phyloP scores from a whole-genome alignment of 2,888 invertebrate genomes.

The Microchrysa polita region DNA sequence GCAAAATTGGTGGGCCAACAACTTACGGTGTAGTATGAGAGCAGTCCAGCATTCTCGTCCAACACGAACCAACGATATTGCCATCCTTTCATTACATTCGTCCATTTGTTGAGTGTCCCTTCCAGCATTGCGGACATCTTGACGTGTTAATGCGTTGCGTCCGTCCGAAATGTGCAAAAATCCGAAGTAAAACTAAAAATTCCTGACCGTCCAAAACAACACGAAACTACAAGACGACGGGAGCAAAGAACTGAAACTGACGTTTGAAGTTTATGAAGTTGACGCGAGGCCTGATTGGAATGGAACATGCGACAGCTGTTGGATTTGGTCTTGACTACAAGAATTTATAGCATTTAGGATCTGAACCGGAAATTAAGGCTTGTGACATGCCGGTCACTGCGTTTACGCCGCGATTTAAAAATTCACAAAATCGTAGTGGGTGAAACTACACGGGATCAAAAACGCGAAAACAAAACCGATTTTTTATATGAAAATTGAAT shows the following conservation, averaged over 20 bases:
- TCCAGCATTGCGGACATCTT: constrained; percentile 55
- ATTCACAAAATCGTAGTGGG: no score
- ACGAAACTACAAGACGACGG: background rate
- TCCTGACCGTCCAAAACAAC: background rate
- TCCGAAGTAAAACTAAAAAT: background rate
- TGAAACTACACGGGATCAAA: no score
- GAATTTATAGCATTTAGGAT: background rate
- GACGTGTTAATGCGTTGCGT: background rate
- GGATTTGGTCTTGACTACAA: background rate
- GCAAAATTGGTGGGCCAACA: background rate
- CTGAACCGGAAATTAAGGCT: no score
- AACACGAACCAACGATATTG: constrained; percentile 99
- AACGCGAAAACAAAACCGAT: no score
- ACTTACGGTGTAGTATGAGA: constrained; percentile 98
- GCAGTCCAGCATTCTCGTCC: constrained; percentile 93
- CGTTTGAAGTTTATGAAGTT: background rate
- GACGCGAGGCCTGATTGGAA: background rate
- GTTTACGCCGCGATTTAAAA: no score
- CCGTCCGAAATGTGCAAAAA: background rate
- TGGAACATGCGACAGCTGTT: background rate
- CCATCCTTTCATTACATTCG: constrained; percentile 79
- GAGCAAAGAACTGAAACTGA: background rate
- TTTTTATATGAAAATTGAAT: no score
- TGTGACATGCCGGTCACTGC: no score
- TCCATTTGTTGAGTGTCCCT: constrained; percentile 65